Conservation (phyloP, 2,888 invertebrate genomes). For the Mesoligia furuncula region DNA sequence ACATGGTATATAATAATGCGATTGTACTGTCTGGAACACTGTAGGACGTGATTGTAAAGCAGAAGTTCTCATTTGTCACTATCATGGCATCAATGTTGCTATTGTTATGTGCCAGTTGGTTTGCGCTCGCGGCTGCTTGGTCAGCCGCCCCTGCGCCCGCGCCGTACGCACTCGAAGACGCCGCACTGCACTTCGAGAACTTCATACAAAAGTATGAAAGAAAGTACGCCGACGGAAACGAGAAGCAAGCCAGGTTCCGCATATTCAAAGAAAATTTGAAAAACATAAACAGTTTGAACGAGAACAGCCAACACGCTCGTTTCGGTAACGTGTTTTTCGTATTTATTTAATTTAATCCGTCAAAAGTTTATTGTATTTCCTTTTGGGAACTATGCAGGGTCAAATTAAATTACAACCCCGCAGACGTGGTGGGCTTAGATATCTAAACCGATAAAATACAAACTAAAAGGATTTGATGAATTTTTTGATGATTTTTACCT, state of each 20-base stretch:
- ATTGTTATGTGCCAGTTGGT: constrained; percentile 22
- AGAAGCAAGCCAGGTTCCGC: constrained; percentile 47
- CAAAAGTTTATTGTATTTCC: too few species aligned
- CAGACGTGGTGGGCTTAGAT: too few species aligned
- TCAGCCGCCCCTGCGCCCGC: not conserved
- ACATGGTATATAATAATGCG: constrained; percentile 12
- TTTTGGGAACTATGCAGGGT: too few species aligned
- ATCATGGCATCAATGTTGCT: constrained; percentile 22
- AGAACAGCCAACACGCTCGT: constrained; percentile 9
- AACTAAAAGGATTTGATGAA: too few species aligned
- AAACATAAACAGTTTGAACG: constrained; percentile 28
- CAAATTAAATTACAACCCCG: too few species aligned
- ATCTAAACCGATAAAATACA: too few species aligned
- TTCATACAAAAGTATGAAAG: constrained; percentile 37
- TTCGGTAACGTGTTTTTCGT: constrained; percentile 32
- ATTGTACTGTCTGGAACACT: not conserved
- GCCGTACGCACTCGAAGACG: constrained; percentile 34
- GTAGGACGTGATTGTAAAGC: not conserved
- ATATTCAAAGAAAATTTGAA: constrained; percentile 51
- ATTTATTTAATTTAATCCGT: not conserved
- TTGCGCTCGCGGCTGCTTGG: constrained; percentile 3
- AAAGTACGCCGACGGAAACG: constrained; percentile 35
- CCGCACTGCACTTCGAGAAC: constrained; percentile 38
- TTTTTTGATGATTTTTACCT: too few species aligned
- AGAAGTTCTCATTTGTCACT: not conserved